Percentiles rank a stretch among this genome's conserved stretches.
phyloP scores from a whole-genome alignment of 2,888 invertebrate species.

The Pandemis heparana region DNA sequence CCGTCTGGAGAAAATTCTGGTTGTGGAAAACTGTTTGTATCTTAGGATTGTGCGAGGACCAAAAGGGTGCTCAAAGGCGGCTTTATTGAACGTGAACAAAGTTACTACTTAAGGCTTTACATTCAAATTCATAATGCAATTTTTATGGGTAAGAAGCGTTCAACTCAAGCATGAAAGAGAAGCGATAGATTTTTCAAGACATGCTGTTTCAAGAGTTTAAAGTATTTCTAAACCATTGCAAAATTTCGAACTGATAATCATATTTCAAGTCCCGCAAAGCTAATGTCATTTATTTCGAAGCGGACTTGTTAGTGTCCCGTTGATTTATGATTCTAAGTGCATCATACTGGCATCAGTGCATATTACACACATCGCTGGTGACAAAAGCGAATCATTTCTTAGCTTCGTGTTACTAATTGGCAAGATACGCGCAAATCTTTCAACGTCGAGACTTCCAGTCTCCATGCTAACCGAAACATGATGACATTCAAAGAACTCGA shows the following conservation, averaged over 20 bases:
- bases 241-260: slow-evolving; percentile 13
- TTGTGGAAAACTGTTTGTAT: neutral
- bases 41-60: neutral
- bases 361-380: slow-evolving; percentile 24
- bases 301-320: neutral
- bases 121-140: neutral
- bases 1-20: slow-evolving; percentile 65
- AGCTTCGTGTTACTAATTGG: slow-evolving; percentile 17
- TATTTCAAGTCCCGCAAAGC: slow-evolving; percentile 8
- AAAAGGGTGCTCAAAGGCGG: neutral
- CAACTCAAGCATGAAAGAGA: neutral
- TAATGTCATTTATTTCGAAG: slow-evolving; percentile 1
- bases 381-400: slow-evolving; percentile 27
- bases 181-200: neutral
- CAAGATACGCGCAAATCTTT: slow-evolving; percentile 10
- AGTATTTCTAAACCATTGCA: neutral
- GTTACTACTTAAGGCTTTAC: no score
- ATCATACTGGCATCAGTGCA: slow-evolving; percentile 4
- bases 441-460: slow-evolving; percentile 8
- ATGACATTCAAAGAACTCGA: neutral
- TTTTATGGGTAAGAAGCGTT: neutral
- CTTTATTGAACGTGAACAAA: neutral
- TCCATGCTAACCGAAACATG: neutral
- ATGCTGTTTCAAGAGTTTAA: neutral
- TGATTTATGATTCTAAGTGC: slow-evolving; percentile 3